Evolutionary conservation across 2,113 vertebrate species (phyloP), one percentile per base, ranked within the genome.

Genomic region (Laterallus jamaicensis): DNA sequence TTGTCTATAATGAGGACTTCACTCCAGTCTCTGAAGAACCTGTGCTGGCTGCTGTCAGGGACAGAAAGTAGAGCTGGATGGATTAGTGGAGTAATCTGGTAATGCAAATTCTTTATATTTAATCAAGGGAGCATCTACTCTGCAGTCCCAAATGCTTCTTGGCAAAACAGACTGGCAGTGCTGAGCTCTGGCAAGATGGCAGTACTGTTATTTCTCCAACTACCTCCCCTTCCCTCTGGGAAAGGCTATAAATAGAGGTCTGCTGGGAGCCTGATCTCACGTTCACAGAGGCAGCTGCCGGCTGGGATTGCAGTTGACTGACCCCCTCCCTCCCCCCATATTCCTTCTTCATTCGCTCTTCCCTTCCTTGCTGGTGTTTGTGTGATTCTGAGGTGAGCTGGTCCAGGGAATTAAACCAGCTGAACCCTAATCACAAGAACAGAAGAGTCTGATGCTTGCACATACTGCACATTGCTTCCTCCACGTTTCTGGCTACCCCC

Each of bases 61-160:
- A n/a, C 62, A 82, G 74, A 92, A 85, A 0, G 0, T 31, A 35
- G 50, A 66, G 77, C 63, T 0, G 64, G 55, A 52, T 68, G 64
- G 81, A 82, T 84, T 91, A 79, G 74, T 76, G 77, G 50, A 87
- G 81, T 87, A 95, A 93, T 88, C 79, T 90, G 32, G 55, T 90
- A 94, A 94, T 80, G 66, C 59, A 91, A 87, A 89, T 93, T 88
- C 77, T 92, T 93, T 58, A 47, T 87, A 91, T 94, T 92, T 93
- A 86, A 96, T 92, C 92, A 93, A 73, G 66, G 68, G 63, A 94
- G 47, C n/a, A 90, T 90, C 86, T 89, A 75, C 63, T 87, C 47
- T 87, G 70, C 74, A 35, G 59, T 91, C 69, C 35, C 84, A 92
- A 96, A 91, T 84, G 89, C 55, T 91, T 87, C 84, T 76, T 91